Base-by-base conservation (phyloP, 2,113 vertebrate species). In the Hassar affinis region DNA sequence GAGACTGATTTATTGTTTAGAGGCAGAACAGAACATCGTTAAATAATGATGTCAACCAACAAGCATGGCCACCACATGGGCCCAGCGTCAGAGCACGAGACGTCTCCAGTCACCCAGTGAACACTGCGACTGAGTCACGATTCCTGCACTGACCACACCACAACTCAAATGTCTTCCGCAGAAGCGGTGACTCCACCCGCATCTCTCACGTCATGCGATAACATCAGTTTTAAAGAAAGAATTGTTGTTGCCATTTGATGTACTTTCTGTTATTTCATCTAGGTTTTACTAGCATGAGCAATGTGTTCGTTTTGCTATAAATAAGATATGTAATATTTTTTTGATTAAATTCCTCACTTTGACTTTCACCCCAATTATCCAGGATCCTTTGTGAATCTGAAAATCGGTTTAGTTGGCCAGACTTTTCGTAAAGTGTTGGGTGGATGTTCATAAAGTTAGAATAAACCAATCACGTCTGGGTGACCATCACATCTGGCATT, bases 401-500 rank as follows among this genome's bases (percentile, higher is more conserved):
- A 25, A 74, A 74, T 74, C 45, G 51, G n/a, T 74, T 74, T 51
- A 74, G 71, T 27, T 51, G 6, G 6, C 71, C 1, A 0, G 14
- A 49, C 12, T 3, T n/a, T 49, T 74, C 45, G 6, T 74, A 74
- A 74, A 74, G 25, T 74, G 69, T 27, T 74, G 69, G 69, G 68
- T 74, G 69, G 69, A 45, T 49, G 42, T 27, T 74, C 68, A 18
- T 49, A 74, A 51, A 66, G 17, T 33, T 51, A 27, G 45, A 80
- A 47, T 49, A 64, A 51, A 80, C 38, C 78, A 64, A 64, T 64
- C 61, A 49, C 11, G n/a, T 74, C n/a, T 30, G 56, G 76, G 30
- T 78, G 35, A 59, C 54, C 2, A 59, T 57, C 78, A 80, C 78
- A 64, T 80, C 59, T 80, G 78, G 78, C 54, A 35, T 64, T 30